These are phyloP conservation scores for Sminthurides aquaticus DNA, from an alignment of 2,888 invertebrate genomes.

Conservation along the genomic window DNA sequence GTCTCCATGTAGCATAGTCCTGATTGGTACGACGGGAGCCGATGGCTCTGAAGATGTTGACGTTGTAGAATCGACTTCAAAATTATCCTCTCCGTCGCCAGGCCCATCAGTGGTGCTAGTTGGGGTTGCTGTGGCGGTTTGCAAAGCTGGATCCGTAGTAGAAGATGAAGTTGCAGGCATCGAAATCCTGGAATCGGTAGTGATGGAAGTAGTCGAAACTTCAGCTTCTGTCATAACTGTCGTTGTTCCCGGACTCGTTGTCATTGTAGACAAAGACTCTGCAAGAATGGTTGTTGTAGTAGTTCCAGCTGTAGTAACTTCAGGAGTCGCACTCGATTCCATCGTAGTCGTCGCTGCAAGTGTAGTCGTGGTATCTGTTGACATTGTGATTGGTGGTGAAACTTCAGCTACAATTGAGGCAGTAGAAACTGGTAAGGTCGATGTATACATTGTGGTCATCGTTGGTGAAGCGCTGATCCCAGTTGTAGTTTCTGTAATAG, in stretches of 20 bases:
- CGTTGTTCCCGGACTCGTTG: no score
- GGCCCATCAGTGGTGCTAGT: no score
- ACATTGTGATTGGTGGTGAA: background rate
- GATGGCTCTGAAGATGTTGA: no score
- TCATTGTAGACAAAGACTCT: background rate
- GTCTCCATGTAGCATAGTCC: no score
- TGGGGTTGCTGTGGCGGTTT: no score
- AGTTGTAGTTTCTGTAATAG: background rate
- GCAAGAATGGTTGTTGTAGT: background rate
- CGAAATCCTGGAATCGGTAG: background rate
- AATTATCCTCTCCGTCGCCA: no score
- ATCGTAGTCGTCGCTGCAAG: background rate
- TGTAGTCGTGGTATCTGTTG: no score
- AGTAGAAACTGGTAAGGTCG: background rate
- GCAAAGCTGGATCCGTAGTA: no score
- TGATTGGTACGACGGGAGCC: no score
- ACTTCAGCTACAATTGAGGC: no score
- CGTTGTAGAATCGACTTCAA: no score
- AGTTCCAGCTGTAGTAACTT: background rate
- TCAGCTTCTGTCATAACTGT: no score
- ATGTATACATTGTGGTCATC: background rate
- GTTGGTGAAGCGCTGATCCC: background rate
- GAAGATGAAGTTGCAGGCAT: background rate
- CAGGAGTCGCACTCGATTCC: background rate
- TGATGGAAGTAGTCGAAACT: background rate